Base-by-base conservation (phyloP, 1,140 invertebrate genomes). In the Wasmannia auropunctata region DNA sequence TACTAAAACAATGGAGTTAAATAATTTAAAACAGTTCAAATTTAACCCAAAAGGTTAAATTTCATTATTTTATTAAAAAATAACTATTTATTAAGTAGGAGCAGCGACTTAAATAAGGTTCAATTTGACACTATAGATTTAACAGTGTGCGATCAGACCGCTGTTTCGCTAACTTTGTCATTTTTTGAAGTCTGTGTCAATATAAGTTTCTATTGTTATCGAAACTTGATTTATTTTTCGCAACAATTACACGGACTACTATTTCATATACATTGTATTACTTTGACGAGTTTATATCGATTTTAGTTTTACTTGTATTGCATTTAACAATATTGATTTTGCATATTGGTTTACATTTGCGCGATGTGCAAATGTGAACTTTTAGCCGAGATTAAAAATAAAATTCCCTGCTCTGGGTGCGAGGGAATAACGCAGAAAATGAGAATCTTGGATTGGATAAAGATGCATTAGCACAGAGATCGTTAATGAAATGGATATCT, bases 401-500 rank as follows among this genome's bases (percentile, higher is more conserved):
- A 74, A 51, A n/a, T 56, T 16, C 14, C 22, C 6, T 31, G 5
- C 31, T 63, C 14, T 65, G 28, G 7, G 8, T 25, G n/a, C 7
- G 22, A 22, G 14, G 4, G 10, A 1, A 51, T 22, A 14, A 19
- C 54, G 5, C 19, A 54, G 22, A 67, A 40, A 54, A 19, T 34
- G 8, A 46, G n/a, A 16, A 67, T 67, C 4, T 34, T 19, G 63
- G 5, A 43, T 70, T 3, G 7, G 25, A 43, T 37, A 10, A 31
- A n/a, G 7, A 5, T 28, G 19, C 19, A 0, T 58, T 60, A 28
- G 11, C 7, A 19, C 8, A 10, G 3, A 49, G 3, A 54, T 80
- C 31, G 34, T 72, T 56, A 58, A 56, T 31, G 37, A 56, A 70
- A 58, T 58, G 10, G n/a, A 58, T 58, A 81, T 58, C 51, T 46